phyloP scores from a whole-genome alignment of 2,797 vertebrate species.

The Glossophaga mutica region DNA sequence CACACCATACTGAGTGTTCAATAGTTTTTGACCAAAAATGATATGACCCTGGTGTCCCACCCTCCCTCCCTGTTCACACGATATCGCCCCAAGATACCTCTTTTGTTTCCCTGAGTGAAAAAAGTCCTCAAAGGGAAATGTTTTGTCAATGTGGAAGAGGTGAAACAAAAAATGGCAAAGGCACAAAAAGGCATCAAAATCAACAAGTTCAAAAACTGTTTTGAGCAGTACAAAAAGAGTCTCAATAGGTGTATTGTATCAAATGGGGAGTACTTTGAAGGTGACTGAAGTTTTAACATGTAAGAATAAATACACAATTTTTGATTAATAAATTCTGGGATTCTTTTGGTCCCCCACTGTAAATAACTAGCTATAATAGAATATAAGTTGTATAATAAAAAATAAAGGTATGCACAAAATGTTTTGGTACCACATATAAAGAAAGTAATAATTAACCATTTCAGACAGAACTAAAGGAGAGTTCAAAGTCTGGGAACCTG shows the following conservation, averaged over 20 bases:
- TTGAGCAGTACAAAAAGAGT: not conserved
- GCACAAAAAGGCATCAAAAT: not conserved
- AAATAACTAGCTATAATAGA: not conserved
- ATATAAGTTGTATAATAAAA: not conserved
- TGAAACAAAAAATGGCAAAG: not conserved
- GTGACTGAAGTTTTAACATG: not conserved
- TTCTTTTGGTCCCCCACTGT: not conserved
- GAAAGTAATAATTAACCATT: not conserved
- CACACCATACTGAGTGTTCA: not conserved
- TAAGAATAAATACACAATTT: not conserved
- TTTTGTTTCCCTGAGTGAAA: not conserved
- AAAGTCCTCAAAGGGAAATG: not conserved
- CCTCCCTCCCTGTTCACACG: not conserved
- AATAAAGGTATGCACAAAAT: not conserved
- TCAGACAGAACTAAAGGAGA: not conserved
- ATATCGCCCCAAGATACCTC: not conserved
- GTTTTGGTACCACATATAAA: not conserved
- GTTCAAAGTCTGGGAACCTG: not conserved
- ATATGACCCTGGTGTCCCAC: not conserved
- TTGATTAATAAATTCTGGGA: not conserved
- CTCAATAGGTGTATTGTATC: not conserved
- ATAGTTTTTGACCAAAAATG: not conserved
- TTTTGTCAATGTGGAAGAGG: not conserved
- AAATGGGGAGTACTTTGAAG: not conserved
- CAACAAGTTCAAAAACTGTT: not conserved